Conservation (phyloP, 2,888 invertebrate genomes). For the Sinodicranocentrus sp. region DNA sequence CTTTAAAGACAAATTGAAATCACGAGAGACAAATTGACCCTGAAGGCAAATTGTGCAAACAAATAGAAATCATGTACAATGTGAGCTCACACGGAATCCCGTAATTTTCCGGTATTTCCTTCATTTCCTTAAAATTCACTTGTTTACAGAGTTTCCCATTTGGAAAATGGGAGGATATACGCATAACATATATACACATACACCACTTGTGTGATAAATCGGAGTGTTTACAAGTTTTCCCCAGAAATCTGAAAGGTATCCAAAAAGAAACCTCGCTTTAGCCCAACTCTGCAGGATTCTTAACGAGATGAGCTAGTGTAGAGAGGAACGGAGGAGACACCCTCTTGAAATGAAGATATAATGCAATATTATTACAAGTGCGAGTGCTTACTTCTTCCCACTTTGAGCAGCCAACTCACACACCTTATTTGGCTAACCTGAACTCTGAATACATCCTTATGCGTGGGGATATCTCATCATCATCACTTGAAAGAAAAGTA, state of each 20-base stretch:
- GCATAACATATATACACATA: background rate
- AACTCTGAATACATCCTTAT: background rate
- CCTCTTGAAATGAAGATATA: conserved; percentile 42
- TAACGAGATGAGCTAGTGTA: conserved; percentile 36
- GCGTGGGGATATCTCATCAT: background rate
- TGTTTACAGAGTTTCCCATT: conserved; percentile 1
- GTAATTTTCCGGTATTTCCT: conserved; percentile 25
- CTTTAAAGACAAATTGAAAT: conserved; percentile 2
- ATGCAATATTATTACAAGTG: conserved; percentile 15
- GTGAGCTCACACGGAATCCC: background rate
- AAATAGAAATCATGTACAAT: conserved; percentile 18
- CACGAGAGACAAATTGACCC: conserved; percentile 25
- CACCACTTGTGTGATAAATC: conserved; percentile 20
- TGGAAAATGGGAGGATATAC: background rate
- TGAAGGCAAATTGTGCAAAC: conserved; percentile 30
- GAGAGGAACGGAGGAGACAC: conserved; percentile 15
- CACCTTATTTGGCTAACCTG: conserved; percentile 32
- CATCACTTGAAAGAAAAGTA: conserved; percentile 26
- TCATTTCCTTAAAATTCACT: background rate
- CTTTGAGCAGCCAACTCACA: conserved; percentile 9
- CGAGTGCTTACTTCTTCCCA: background rate
- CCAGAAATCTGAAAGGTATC: conserved; percentile 14
- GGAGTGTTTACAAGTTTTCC: conserved; percentile 1
- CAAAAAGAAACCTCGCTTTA: too few species aligned
- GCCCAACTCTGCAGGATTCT: conserved; percentile 24